Evolutionary conservation across 2,113 vertebrate species (phyloP).

Genomic region (Ginglymostoma cirratum): DNA sequence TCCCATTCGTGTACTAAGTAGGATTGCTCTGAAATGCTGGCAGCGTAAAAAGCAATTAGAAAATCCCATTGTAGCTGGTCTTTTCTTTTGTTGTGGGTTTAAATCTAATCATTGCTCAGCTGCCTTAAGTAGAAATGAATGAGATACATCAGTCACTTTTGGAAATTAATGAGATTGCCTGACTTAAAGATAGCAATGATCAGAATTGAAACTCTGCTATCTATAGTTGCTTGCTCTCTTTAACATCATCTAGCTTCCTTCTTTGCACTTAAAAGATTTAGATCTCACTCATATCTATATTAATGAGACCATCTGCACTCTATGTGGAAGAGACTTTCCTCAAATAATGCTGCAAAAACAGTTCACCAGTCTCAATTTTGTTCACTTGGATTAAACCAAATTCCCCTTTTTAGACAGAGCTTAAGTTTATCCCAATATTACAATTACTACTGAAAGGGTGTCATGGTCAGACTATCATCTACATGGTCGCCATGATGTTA

Average conservation of each 20-base stretch:
- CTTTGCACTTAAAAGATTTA: background rate
- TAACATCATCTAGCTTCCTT: background rate
- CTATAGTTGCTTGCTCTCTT: background rate
- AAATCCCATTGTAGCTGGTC: background rate
- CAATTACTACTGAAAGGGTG: background rate
- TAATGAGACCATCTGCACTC: background rate
- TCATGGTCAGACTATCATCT: background rate
- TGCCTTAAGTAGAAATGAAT: conserved; percentile 23
- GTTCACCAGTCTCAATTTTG: background rate
- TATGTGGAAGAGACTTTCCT: background rate
- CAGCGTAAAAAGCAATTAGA: conserved; percentile 18
- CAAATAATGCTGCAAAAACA: background rate
- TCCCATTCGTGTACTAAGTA: background rate
- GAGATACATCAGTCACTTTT: conserved; percentile 3
- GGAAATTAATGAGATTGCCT: conserved; percentile 10
- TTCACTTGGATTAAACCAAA: background rate
- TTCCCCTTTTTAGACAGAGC: background rate
- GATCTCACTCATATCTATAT: background rate
- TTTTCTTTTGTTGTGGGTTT: conserved; percentile 7
- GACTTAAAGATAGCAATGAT: background rate
- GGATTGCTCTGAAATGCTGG: background rate
- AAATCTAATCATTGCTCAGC: conserved; percentile 24
- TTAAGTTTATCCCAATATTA: background rate
- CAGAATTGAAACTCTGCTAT: background rate
- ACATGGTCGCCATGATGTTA: background rate